Evolutionary conservation across 2,113 vertebrate genomes (phyloP).

Genomic region (Myiozetetes cayanensis): DNA sequence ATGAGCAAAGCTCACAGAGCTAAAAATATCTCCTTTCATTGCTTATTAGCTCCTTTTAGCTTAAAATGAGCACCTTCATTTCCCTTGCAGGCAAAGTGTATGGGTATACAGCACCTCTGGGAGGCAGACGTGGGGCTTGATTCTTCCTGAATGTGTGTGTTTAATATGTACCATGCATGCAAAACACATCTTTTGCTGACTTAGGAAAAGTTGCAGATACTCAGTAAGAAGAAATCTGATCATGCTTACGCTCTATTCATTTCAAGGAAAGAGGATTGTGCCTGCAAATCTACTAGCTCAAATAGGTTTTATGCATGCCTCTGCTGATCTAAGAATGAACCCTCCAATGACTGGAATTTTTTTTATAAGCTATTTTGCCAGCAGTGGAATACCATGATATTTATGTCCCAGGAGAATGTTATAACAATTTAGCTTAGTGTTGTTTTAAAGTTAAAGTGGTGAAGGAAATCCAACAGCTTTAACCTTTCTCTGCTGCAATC

Average conservation of each 20-base stretch:
- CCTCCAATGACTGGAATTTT: not conserved
- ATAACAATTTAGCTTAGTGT: not conserved
- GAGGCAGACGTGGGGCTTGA: not conserved
- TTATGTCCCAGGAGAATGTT: not conserved
- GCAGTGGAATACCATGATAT: not conserved
- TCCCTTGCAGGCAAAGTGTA: not conserved
- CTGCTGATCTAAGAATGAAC: not conserved
- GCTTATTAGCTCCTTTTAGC: not conserved
- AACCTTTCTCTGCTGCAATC: not conserved
- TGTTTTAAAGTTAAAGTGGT: conserved; percentile 32
- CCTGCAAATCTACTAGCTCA: not conserved
- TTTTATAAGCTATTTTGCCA: not conserved
- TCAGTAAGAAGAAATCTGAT: not conserved
- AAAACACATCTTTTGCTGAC: not conserved
- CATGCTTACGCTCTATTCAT: not conserved
- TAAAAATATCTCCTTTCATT: not conserved
- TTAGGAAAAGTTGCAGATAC: not conserved
- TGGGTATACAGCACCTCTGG: not conserved
- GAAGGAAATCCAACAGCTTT: conserved; percentile 10
- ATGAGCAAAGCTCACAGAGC: not conserved
- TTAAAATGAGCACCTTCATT: not conserved
- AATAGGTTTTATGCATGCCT: not conserved
- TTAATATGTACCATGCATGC: not conserved
- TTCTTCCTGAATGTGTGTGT: not conserved
- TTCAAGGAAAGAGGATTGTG: not conserved